These are phyloP conservation scores for Tolypeutes matacus DNA, from an alignment of 2,797 vertebrate species.

Conservation along the genomic window DNA sequence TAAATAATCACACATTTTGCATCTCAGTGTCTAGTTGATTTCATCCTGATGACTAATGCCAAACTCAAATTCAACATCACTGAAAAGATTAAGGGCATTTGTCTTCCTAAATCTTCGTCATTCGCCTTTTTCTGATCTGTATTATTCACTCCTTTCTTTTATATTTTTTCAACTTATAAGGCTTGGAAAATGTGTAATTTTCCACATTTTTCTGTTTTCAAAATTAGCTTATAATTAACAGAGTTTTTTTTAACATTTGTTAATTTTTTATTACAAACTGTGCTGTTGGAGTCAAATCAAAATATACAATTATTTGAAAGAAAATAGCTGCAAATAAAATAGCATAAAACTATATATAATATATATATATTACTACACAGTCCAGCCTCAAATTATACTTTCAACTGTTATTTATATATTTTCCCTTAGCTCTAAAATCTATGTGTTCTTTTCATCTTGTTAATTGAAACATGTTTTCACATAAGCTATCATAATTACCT, in stretches of 20 bases:
- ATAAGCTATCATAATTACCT: constrained; percentile 34
- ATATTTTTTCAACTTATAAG: not conserved
- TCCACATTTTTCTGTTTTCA: not conserved
- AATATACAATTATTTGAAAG: constrained; percentile 65
- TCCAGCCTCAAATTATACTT: constrained; percentile 18
- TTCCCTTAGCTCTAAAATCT: constrained; percentile 42
- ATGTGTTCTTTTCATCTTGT: constrained; percentile 45
- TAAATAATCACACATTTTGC: constrained; percentile 25
- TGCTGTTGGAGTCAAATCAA: constrained; percentile 3
- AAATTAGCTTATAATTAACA: constrained; percentile 18
- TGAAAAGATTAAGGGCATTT: constrained; percentile 47
- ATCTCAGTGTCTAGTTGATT: not conserved
- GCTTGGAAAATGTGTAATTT: not conserved
- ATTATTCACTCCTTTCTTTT: constrained; percentile 4
- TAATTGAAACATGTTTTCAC: constrained; percentile 59
- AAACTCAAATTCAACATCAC: constrained; percentile 33
- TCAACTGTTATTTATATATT: constrained; percentile 17
- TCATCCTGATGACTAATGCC: constrained; percentile 19
- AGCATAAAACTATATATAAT: not conserved
- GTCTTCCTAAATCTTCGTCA: not conserved
- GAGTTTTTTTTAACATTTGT: constrained; percentile 28
- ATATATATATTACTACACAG: constrained; percentile 37
- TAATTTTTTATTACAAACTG: constrained; percentile 25
- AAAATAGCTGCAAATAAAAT: constrained; percentile 22
- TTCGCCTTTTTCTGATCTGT: not conserved